phyloP scores from a whole-genome alignment of 2,888 invertebrate genomes.

The Pseudeuparius sepicola region DNA sequence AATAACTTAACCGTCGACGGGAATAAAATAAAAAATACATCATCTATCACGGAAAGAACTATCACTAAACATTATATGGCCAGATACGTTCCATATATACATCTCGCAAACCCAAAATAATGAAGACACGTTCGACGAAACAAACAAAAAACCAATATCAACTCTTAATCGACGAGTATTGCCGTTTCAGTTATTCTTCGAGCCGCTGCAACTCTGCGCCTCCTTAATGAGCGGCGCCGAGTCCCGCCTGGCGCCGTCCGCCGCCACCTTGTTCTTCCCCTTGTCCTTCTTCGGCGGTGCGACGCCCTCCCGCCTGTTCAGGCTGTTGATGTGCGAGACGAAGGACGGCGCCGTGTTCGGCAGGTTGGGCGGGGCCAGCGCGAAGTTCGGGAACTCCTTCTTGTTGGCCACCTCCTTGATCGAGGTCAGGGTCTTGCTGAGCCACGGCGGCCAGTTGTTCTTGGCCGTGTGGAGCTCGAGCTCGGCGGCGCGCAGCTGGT shows the following conservation, averaged over 20 bases:
- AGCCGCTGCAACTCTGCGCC: constrained; percentile 40
- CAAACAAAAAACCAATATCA: no score
- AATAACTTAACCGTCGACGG: no score
- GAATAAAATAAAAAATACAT: no score
- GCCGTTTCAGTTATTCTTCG: no score
- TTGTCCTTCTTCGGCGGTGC: constrained; percentile 33
- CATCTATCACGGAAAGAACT: no score
- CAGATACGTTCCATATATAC: no score
- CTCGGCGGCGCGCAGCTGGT: constrained; percentile 75
- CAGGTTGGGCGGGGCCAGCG: constrained; percentile 25
- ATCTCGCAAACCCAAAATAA: no score
- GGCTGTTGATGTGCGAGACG: constrained; percentile 36
- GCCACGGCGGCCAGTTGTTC: constrained; percentile 84
- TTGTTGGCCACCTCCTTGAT: constrained; percentile 65
- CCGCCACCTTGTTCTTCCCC: constrained; percentile 21
- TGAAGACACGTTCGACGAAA: no score
- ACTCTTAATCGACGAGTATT: no score
- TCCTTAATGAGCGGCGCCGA: constrained; percentile 38
- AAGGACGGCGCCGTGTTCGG: constrained; percentile 33
- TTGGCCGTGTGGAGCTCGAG: constrained; percentile 63
- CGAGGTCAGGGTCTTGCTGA: constrained; percentile 81
- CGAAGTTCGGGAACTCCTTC: constrained; percentile 34
- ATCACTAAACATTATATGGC: no score
- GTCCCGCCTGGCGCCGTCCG: constrained; percentile 32
- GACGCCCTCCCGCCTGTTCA: constrained; percentile 41